phyloP scores from a whole-genome alignment of 2,113 vertebrate species.

The Redunca redunca region DNA sequence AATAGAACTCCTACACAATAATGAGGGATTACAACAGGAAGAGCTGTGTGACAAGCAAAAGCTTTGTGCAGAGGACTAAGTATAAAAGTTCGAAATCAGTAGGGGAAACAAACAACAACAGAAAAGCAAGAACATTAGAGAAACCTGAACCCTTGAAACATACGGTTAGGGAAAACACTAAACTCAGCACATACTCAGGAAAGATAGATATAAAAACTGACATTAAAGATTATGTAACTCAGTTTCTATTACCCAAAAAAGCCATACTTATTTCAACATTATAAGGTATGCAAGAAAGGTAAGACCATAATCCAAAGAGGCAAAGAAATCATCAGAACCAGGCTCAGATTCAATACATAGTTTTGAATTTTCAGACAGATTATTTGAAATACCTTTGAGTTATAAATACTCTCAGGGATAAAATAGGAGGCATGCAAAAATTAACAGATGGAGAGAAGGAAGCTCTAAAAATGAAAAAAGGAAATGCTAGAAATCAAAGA shows the following conservation, averaged over 20 bases:
- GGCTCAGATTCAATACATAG: neutral
- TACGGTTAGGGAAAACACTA: neutral
- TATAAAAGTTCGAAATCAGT: neutral
- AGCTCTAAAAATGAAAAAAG: neutral
- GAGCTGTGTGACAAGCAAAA: accelerated
- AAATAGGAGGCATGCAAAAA: neutral
- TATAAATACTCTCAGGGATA: neutral
- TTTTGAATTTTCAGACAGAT: neutral
- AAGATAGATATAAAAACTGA: neutral
- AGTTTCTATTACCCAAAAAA: neutral
- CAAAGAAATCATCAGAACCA: neutral
- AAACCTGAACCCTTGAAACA: neutral
- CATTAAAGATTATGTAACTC: too few species aligned
- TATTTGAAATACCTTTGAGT: neutral
- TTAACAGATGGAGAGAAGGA: neutral
- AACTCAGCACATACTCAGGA: neutral
- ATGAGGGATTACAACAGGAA: neutral
- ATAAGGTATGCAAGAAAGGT: neutral
- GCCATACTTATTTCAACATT: neutral
- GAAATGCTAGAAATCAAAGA: neutral
- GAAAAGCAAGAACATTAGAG: neutral
- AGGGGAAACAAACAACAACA: neutral
- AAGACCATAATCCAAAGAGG: neutral
- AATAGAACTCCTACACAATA: neutral
- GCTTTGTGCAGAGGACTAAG: neutral